A percentile compares a stretch with the other conserved stretches of the same genome.
phyloP scores from a whole-genome alignment of 2,888 invertebrate genomes.

The Biston betularia region DNA sequence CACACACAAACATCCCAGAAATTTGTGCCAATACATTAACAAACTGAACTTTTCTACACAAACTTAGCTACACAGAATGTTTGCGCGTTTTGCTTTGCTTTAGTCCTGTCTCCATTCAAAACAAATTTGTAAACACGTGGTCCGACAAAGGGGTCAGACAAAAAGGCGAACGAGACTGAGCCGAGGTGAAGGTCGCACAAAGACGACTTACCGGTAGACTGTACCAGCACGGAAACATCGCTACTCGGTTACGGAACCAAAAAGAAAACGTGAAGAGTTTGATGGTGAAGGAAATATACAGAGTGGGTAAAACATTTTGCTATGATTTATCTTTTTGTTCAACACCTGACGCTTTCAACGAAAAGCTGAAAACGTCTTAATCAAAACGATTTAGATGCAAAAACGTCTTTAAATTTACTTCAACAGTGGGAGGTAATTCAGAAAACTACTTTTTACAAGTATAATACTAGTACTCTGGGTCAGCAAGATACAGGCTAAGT shows the following conservation, averaged over 20 bases:
- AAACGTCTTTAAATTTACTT: too few relatives aligned
- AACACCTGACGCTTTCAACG: too few relatives aligned
- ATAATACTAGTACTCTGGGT: too few relatives aligned
- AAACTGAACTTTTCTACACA: background rate
- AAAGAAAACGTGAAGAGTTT: conserved; percentile 65
- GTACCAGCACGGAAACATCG: conserved; percentile 54
- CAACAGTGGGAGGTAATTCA: too few relatives aligned
- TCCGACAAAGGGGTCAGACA: conserved; percentile 46
- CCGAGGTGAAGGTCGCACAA: conserved; percentile 72
- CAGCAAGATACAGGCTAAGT: too few relatives aligned
- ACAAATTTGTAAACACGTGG: conserved; percentile 48
- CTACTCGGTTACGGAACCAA: conserved; percentile 72
- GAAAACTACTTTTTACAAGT: too few relatives aligned
- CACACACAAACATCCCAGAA: too few relatives aligned
- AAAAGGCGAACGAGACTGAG: conserved; percentile 52
- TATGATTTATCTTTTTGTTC: too few relatives aligned
- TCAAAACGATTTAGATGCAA: too few relatives aligned
- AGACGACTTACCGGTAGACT: conserved; percentile 50
- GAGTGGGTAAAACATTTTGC: conserved; percentile 55
- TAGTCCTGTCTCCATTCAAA: conserved; percentile 32
- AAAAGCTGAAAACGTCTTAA: too few relatives aligned
- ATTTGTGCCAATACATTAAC: background rate
- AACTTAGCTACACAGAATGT: background rate
- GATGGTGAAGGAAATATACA: conserved; percentile 54
- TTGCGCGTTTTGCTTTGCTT: background rate